A percentile compares a stretch with the other conserved stretches of the same genome.
Evolutionary conservation across 2,888 invertebrate genomes (phyloP).

Genomic region (Subacronicta megacephala): DNA sequence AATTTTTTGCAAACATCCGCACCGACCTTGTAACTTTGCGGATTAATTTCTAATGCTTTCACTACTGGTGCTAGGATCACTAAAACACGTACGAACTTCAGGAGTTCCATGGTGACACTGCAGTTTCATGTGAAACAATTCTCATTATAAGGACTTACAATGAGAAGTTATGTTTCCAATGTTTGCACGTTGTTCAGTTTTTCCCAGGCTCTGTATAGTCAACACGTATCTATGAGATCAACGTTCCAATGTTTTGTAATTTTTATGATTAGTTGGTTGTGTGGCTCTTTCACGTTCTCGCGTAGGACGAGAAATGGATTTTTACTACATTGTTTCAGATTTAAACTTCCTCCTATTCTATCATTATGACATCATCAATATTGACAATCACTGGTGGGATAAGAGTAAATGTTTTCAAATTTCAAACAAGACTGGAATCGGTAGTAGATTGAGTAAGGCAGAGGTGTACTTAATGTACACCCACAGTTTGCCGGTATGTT

Average conservation of each 20-base stretch:
- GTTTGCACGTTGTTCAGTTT: conserved; percentile 16
- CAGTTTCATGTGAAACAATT: conserved; percentile 11
- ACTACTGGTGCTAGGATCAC: conserved; percentile 12
- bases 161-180: conserved; percentile 29
- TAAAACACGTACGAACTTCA: conserved; percentile 21
- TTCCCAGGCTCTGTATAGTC: conserved; percentile 43
- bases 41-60: conserved; percentile 14
- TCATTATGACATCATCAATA: background rate
- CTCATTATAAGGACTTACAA: conserved; percentile 48
- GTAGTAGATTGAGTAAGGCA: too few species aligned
- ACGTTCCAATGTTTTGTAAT: conserved; percentile 26
- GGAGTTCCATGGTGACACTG: conserved; percentile 43
- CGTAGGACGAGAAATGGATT: too few species aligned
- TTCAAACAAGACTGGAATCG: too few species aligned
- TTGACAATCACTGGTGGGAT: too few species aligned
- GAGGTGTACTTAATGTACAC: too few species aligned
- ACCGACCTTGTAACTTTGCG: conserved; percentile 35
- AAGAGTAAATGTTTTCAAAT: too few species aligned
- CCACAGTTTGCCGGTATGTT: too few species aligned
- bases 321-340: too few species aligned
- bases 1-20: conserved; percentile 62
- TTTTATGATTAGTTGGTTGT: background rate
- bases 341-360: background rate
- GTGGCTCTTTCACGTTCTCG: background rate
- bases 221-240: conserved; percentile 47